A percentile compares a stretch with the other conserved stretches of the same genome.
These are phyloP conservation scores for Heliconius hortense DNA, from an alignment of 2,888 invertebrate genomes.

Conservation along the genomic window DNA sequence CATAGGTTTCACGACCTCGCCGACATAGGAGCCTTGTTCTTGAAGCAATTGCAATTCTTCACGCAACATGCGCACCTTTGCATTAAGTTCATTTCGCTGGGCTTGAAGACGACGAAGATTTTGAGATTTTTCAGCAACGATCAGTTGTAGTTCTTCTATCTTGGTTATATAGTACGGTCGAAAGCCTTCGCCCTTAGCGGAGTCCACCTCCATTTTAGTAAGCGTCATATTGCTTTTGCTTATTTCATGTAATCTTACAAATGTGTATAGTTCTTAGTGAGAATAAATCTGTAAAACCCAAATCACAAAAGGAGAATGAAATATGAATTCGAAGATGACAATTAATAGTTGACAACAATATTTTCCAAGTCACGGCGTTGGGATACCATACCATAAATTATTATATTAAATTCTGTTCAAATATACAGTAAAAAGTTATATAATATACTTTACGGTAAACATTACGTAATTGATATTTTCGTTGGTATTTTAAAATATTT, in stretches of 20 bases:
- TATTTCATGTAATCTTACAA: slow-evolving; percentile 38
- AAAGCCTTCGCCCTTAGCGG: slow-evolving; percentile 91
- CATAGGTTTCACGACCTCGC: slow-evolving; percentile 99
- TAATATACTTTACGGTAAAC: background rate
- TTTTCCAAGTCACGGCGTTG: slow-evolving; percentile 61
- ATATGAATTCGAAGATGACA: slow-evolving; percentile 40
- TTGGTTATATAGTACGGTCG: slow-evolving; percentile 98
- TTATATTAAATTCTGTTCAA: background rate
- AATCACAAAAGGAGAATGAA: slow-evolving; percentile 22
- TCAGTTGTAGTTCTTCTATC: slow-evolving; percentile 97
- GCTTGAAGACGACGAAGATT: slow-evolving; percentile 98
- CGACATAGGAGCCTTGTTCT: slow-evolving; percentile 99
- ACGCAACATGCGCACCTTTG: slow-evolving; percentile 98
- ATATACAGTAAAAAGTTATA: background rate
- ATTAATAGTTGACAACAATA: slow-evolving; percentile 43
- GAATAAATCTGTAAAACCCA: slow-evolving; percentile 13
- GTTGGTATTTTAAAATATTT: background rate
- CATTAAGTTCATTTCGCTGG: slow-evolving; percentile 98
- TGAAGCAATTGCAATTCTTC: slow-evolving; percentile 97
- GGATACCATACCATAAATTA: slow-evolving; percentile 23
- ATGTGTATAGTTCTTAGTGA: slow-evolving; percentile 5
- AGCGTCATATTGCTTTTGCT: slow-evolving; percentile 64
- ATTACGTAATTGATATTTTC: background rate
- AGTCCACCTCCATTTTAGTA: slow-evolving; percentile 88
- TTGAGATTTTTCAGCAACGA: slow-evolving; percentile 98